These are phyloP conservation scores for Drepana arcuata DNA, from an alignment of 1,140 invertebrate genomes.

Conservation along the genomic window DNA sequence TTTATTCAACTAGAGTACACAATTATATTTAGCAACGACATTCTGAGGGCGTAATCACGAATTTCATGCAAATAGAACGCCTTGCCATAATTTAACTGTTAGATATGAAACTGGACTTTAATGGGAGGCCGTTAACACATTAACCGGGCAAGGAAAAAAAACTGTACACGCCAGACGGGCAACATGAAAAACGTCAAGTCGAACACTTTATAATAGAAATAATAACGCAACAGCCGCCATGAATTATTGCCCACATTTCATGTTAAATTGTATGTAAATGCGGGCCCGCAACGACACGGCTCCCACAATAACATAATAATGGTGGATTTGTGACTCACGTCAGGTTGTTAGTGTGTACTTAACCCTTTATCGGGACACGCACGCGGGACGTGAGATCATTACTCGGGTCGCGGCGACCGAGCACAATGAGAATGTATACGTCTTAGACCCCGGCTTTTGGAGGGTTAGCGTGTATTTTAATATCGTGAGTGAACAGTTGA, in stretches of 20 bases:
- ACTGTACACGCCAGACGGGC: constrained; percentile 38
- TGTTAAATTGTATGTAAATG: constrained; percentile 70
- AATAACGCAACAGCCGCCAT: constrained; percentile 55
- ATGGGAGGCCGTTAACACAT: constrained; percentile 29
- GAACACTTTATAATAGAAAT: constrained; percentile 67
- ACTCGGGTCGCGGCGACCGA: constrained; percentile 37
- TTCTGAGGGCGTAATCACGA: constrained; percentile 13
- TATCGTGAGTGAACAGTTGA: constrained; percentile 42
- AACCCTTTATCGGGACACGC: constrained; percentile 69
- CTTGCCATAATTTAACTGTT: constrained; percentile 19
- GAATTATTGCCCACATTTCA: constrained; percentile 68
- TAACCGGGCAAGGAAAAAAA: constrained; percentile 21
- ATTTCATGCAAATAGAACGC: constrained; percentile 20
- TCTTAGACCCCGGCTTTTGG: constrained; percentile 28
- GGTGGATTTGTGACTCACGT: constrained; percentile 69
- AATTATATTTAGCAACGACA: constrained; percentile 9
- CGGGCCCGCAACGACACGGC: constrained; percentile 48
- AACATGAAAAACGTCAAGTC: constrained; percentile 46
- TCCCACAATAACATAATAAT: constrained; percentile 71
- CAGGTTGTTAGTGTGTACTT: constrained; percentile 67
- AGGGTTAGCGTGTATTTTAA: constrained; percentile 31
- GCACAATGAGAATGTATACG: constrained; percentile 34
- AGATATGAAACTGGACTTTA: constrained; percentile 26
- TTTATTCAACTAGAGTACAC: too few relatives aligned
- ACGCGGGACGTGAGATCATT: constrained; percentile 64